These are phyloP conservation scores for Poecilus cupreus DNA, from an alignment of 2,888 invertebrate species.

Conservation along the genomic window DNA sequence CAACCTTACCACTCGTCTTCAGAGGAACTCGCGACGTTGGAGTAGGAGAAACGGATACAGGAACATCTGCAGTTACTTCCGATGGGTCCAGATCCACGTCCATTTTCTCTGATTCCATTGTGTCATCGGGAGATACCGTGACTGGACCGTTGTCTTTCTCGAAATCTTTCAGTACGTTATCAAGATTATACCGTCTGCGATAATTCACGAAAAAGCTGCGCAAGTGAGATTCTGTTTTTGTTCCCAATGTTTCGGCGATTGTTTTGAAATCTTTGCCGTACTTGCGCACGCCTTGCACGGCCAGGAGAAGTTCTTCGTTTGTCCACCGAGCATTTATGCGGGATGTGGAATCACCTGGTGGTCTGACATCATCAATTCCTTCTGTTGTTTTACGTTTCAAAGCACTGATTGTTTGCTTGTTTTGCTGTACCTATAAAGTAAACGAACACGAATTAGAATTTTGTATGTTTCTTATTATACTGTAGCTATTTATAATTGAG, in stretches of 20 bases:
- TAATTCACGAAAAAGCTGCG: constrained; percentile 94
- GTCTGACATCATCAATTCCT: constrained; percentile 71
- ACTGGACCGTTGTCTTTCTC: constrained; percentile 83
- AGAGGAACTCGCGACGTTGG: constrained; percentile 14
- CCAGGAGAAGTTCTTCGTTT: constrained; percentile 92
- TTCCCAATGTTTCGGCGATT: constrained; percentile 95
- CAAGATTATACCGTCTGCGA: constrained; percentile 91
- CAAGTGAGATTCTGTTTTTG: constrained; percentile 95
- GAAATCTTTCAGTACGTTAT: constrained; percentile 89
- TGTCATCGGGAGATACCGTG: constrained; percentile 63
- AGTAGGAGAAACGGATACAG: constrained; percentile 34
- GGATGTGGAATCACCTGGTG: constrained; percentile 67
- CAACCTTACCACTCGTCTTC: constrained; percentile 41
- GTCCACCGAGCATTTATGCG: constrained; percentile 94
- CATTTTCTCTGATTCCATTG: constrained; percentile 63
- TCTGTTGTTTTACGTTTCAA: constrained; percentile 84
- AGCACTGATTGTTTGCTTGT: constrained; percentile 93
- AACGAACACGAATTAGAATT: constrained; percentile 60
- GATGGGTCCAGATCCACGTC: constrained; percentile 63
- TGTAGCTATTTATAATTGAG: constrained; percentile 1
- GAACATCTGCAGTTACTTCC: constrained; percentile 28
- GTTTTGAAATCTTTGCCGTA: constrained; percentile 93
- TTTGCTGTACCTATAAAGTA: constrained; percentile 89
- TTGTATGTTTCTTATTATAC: constrained; percentile 40
- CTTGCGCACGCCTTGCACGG: constrained; percentile 90